Percentiles rank a stretch among this genome's conserved stretches.
These are phyloP conservation scores for Eulimnadia texana DNA, from an alignment of 1,140 invertebrate genomes.

Conservation along the genomic window DNA sequence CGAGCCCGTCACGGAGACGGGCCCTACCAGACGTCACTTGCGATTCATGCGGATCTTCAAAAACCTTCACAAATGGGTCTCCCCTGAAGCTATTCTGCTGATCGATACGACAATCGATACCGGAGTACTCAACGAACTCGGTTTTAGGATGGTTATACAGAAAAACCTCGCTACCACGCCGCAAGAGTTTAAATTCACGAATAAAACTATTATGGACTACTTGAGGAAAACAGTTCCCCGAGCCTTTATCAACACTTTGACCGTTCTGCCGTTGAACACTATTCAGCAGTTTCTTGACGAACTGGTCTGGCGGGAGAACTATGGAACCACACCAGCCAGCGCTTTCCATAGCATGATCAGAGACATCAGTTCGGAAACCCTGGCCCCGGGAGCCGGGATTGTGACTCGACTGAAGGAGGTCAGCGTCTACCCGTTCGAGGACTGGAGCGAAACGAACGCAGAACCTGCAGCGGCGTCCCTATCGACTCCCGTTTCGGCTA, in stretches of 20 bases:
- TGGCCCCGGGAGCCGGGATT: conserved; percentile 28
- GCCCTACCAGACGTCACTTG: background rate
- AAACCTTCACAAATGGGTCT: conserved; percentile 45
- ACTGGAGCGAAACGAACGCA: conserved; percentile 42
- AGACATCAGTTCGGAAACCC: conserved; percentile 63
- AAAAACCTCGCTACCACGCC: conserved; percentile 25
- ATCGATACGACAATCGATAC: conserved; percentile 73
- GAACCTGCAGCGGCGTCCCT: background rate
- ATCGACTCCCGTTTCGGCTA: background rate
- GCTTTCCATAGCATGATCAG: conserved; percentile 64
- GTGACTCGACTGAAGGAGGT: conserved; percentile 40
- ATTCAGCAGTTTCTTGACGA: conserved; percentile 83
- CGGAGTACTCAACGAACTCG: conserved; percentile 52
- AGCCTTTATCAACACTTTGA: conserved; percentile 74
- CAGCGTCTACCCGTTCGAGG: conserved; percentile 58
- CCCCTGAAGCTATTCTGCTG: conserved; percentile 49
- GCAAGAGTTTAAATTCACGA: conserved; percentile 42
- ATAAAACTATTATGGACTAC: conserved; percentile 63
- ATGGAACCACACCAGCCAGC: conserved; percentile 51
- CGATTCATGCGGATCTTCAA: conserved; percentile 41
- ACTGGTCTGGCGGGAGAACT: conserved; percentile 61
- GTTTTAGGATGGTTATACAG: conserved; percentile 57
- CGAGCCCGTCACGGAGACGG: conserved; percentile 37
- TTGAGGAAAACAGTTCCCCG: conserved; percentile 64
- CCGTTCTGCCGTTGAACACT: conserved; percentile 60